Evolutionary conservation across 2,888 invertebrate species (phyloP).

Genomic region (Phoenoteleia sp.): DNA sequence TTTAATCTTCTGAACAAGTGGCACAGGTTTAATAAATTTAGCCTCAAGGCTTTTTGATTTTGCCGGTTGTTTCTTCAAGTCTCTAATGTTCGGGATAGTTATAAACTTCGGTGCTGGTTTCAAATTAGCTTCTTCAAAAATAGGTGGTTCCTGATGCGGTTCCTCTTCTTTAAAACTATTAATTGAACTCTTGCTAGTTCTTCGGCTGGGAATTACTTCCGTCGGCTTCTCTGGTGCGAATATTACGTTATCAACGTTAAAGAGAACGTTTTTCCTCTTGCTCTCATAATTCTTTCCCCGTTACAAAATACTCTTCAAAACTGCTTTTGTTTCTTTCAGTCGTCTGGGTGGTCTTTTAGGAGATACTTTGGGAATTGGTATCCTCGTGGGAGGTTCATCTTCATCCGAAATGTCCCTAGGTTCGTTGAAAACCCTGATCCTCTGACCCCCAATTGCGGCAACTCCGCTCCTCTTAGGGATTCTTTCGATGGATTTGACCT

Average conservation of each 20-base stretch:
- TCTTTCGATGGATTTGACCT: constrained; percentile 85
- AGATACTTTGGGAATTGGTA: constrained; percentile 87
- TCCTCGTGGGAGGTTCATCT: constrained; percentile 78
- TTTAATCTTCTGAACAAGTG: constrained; percentile 76
- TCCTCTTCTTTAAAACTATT: constrained; percentile 72
- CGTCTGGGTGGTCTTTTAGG: constrained; percentile 90
- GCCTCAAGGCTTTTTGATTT: constrained; percentile 75
- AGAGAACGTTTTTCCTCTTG: constrained; percentile 83
- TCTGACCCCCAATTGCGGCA: constrained; percentile 90
- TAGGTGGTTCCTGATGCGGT: constrained; percentile 50
- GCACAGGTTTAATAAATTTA: constrained; percentile 74
- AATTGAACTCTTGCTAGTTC: constrained; percentile 71
- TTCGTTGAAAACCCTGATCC: constrained; percentile 90
- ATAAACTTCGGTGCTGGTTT: constrained; percentile 80
- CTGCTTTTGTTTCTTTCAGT: constrained; percentile 86
- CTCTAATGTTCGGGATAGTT: constrained; percentile 84
- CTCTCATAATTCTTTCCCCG: constrained; percentile 77
- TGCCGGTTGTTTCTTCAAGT: constrained; percentile 76
- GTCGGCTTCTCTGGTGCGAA: constrained; percentile 84
- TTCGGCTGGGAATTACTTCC: constrained; percentile 68
- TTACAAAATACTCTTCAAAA: constrained; percentile 83
- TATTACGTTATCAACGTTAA: constrained; percentile 85
- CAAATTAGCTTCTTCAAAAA: constrained; percentile 42
- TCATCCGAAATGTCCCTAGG: constrained; percentile 80
- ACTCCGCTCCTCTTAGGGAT: constrained; percentile 82